Base-by-base conservation (phyloP, 2,797 vertebrate genomes). In the Mus spretus region DNA sequence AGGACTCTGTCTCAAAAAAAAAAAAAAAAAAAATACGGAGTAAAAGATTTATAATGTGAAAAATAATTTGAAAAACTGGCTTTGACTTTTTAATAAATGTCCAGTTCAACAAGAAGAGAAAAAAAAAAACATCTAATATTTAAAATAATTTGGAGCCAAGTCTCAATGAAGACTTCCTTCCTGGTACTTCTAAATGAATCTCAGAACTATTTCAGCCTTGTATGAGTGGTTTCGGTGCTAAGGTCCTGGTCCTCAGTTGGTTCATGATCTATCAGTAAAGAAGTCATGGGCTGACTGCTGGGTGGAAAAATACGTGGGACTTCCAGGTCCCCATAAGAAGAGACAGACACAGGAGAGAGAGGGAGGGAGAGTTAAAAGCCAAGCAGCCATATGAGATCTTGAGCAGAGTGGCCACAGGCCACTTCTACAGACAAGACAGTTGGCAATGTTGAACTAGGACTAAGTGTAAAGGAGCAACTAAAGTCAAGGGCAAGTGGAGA, bases 131-230 rank as follows among this genome's bases (percentile, higher is more conserved):
- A 78, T n/a, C 20, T 82, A 82, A 79, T 91, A 59, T 1, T 95
- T 22, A 95, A 96, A 95, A 88, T 55, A 31, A 26, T 93, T 92
- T 67, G 13, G 86, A n/a, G 74, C 92, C 17, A 9, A 89, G 47
- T 75, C 44, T 47, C 47, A 87, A 40, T 67, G 24, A 85, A 26
- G 72, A 82, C 40, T 95, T 82, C 82, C 65, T 74, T 61, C 47
- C 0, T 67, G 13, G 65, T 22, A 90, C 55, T 81, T 72, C 63
- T 47, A 89, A 47, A 28, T 90, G 15, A 92, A 92, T 88, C 72
- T 31, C 75, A 77, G n/a, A 94, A 91, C 95, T 86, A 67, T 65
- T 93, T 91, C 31, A 44, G 26, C 17, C 34, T 70, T n/a, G 17
- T 70, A n/a, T 17, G 34, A 15, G 7, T 70, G 34, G 17, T 20